Conservation (phyloP, 1,140 invertebrate species). For the Mesaphorura yosii region DNA sequence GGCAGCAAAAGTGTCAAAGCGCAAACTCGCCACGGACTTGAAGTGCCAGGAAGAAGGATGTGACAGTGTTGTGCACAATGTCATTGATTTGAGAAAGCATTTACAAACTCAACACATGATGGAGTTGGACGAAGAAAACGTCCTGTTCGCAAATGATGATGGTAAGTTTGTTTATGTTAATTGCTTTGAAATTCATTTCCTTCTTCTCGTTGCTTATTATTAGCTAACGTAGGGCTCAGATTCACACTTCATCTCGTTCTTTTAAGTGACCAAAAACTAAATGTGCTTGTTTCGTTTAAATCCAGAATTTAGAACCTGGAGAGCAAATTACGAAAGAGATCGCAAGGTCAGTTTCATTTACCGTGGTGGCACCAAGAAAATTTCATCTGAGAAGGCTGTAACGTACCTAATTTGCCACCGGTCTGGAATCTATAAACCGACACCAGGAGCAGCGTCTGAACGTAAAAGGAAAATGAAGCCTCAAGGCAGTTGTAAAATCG, state of each 20-base stretch:
- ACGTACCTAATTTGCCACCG: slow-evolving; percentile 30
- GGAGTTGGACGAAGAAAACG: slow-evolving; percentile 20
- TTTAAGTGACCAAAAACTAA: too few species aligned
- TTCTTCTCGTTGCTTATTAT: too few species aligned
- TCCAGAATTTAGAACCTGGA: slow-evolving; percentile 28
- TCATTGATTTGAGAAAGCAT: slow-evolving; percentile 26
- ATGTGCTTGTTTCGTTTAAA: slow-evolving; percentile 7
- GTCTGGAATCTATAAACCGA: slow-evolving; percentile 28
- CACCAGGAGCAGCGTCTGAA: slow-evolving; percentile 11
- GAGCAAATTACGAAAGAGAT: slow-evolving; percentile 26
- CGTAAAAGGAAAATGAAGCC: slow-evolving; percentile 30
- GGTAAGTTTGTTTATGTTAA: slow-evolving; percentile 13
- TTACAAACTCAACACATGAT: slow-evolving; percentile 11
- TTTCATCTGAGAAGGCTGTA: slow-evolving; percentile 22
- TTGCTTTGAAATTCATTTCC: neutral
- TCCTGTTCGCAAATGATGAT: slow-evolving; percentile 13
- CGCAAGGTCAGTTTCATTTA: slow-evolving; percentile 29
- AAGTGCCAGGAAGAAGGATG: slow-evolving; percentile 25
- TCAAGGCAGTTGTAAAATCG: slow-evolving; percentile 29
- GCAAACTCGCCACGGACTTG: slow-evolving; percentile 7
- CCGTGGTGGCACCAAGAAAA: slow-evolving; percentile 30
- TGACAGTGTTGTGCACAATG: slow-evolving; percentile 8
- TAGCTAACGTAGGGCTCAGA: neutral
- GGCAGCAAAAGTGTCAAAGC: too few species aligned
- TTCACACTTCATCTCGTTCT: slow-evolving; percentile 7